Conservation (phyloP, 2,113 vertebrate genomes). For the Marcusenius ussheri region DNA sequence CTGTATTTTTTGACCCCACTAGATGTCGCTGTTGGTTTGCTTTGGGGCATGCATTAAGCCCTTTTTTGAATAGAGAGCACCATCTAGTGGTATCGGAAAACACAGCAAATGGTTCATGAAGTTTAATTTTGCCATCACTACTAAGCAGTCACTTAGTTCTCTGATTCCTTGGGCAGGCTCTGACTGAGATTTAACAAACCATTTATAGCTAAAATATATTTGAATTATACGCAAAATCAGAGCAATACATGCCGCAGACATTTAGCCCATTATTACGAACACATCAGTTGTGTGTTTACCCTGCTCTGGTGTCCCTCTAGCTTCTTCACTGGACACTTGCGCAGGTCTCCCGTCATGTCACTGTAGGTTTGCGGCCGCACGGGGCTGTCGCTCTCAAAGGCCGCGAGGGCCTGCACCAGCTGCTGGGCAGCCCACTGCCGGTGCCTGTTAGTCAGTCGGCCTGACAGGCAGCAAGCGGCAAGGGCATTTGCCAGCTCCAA, state of each 20-base stretch:
- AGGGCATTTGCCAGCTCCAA: constrained; percentile 68
- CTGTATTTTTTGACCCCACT: not conserved
- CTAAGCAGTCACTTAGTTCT: not conserved
- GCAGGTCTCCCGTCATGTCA: constrained; percentile 64
- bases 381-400: constrained; percentile 52
- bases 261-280: not conserved
- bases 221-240: not conserved
- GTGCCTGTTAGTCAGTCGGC: constrained; percentile 55
- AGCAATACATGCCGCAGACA: not conserved
- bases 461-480: constrained; percentile 67
- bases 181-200: not conserved
- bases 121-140: not conserved
- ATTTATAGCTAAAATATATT: not conserved
- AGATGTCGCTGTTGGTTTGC: not conserved
- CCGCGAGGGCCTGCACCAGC: constrained; percentile 61
- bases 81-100: not conserved
- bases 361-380: constrained; percentile 63
- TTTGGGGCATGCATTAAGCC: not conserved
- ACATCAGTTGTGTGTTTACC: constrained; percentile 33
- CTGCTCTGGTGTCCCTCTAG: constrained; percentile 69
- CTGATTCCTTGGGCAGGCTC: not conserved
- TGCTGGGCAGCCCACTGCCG: constrained; percentile 68
- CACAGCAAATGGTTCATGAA: not conserved
- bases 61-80: not conserved
- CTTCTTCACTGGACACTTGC: constrained; percentile 62